Evolutionary conservation across 1,140 invertebrate species (phyloP).

Genomic region (Drosophila azteca): DNA sequence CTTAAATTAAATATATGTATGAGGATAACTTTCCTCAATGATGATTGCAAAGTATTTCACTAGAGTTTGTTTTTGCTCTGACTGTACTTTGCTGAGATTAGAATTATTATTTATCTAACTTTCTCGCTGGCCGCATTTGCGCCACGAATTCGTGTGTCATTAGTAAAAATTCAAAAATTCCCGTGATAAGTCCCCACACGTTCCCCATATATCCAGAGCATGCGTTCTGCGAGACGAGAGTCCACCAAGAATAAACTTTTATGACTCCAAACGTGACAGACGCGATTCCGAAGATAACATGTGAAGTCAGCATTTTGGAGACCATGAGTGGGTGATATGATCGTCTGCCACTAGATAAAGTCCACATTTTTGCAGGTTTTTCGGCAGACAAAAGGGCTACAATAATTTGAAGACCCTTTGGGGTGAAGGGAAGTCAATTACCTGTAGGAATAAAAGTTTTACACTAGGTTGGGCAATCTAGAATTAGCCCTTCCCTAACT

Average conservation of each 20-base stretch:
- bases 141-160: not conserved
- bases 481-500: not conserved
- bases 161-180: constrained; percentile 18
- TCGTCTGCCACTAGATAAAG: too few relatives aligned
- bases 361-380: not conserved
- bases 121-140: not conserved
- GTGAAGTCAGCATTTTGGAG: constrained; percentile 27
- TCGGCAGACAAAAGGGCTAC: not conserved
- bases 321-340: constrained; percentile 20
- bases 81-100: not conserved
- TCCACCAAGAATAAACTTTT: not conserved
- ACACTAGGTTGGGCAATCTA: not conserved
- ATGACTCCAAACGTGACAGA: constrained; percentile 38
- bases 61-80: too few relatives aligned
- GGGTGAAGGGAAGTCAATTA: too few relatives aligned
- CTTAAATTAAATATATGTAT: too few relatives aligned
- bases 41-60: too few relatives aligned
- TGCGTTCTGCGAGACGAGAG: not conserved
- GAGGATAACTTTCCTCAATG: too few relatives aligned
- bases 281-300: constrained; percentile 18
- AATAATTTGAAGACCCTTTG: not conserved
- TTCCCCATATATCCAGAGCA: constrained; percentile 13
- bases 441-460: too few relatives aligned
- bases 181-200: constrained; percentile 28
- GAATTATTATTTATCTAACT: not conserved